Percentiles rank a stretch among this genome's conserved stretches.
These are phyloP conservation scores for Boloria euphrosyne DNA, from an alignment of 2,888 invertebrate species.

Conservation along the genomic window DNA sequence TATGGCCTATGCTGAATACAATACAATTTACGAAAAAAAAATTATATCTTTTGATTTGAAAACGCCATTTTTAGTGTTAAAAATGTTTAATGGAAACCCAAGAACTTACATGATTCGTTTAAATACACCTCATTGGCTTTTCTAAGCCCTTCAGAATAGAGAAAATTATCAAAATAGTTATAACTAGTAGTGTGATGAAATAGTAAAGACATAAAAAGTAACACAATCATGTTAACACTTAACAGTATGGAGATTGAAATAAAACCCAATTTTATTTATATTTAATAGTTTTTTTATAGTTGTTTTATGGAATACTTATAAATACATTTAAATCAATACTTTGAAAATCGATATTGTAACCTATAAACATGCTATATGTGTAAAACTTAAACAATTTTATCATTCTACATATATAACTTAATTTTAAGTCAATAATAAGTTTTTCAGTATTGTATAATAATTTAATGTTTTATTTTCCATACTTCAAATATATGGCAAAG, in stretches of 20 bases:
- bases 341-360: background rate
- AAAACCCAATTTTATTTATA: conserved; percentile 9
- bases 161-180: background rate
- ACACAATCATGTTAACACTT: background rate
- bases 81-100: too few relatives aligned
- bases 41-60: background rate
- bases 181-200: background rate
- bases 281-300: conserved; percentile 17
- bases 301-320: conserved; percentile 19
- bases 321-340: conserved; percentile 10
- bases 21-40: too few relatives aligned
- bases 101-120: too few relatives aligned
- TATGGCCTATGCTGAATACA: too few relatives aligned
- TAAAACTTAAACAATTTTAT: too few relatives aligned
- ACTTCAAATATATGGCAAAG: too few relatives aligned
- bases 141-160: background rate
- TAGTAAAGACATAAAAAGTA: conserved; percentile 1
- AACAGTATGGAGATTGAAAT: background rate
- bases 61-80: background rate
- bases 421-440: too few relatives aligned
- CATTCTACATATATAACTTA: too few relatives aligned
- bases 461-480: too few relatives aligned
- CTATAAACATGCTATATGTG: background rate
- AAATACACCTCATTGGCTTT: background rate
- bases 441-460: too few relatives aligned